These are phyloP conservation scores for Hydrotaea diabolus DNA, from an alignment of 2,888 invertebrate species.

Conservation along the genomic window DNA sequence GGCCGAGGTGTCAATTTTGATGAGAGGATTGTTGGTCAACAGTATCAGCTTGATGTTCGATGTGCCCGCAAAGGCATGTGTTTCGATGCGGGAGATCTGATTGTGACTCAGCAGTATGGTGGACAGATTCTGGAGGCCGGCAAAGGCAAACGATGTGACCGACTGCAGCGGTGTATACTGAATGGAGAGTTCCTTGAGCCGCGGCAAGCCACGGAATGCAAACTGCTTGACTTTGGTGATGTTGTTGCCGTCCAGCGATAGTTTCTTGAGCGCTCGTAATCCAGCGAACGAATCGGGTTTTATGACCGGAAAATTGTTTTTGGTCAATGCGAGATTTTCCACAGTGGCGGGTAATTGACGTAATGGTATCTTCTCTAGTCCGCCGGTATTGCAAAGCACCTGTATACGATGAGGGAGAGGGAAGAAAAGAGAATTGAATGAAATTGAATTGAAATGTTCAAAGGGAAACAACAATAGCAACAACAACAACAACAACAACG, in stretches of 20 bases:
- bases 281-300: constrained; percentile 91
- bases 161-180: constrained; percentile 91
- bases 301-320: constrained; percentile 91
- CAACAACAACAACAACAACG: constrained; percentile 30
- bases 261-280: constrained; percentile 89
- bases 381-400: constrained; percentile 94
- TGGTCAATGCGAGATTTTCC: constrained; percentile 91
- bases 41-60: constrained; percentile 91
- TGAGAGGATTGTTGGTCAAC: constrained; percentile 91
- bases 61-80: constrained; percentile 93
- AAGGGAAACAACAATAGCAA: constrained; percentile 18
- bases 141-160: constrained; percentile 92
- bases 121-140: constrained; percentile 90
- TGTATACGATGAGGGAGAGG: constrained; percentile 80
- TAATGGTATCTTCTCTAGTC: constrained; percentile 89
- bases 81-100: constrained; percentile 86
- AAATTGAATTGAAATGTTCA: not conserved
- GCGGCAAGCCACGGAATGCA: constrained; percentile 91
- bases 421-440: constrained; percentile 27
- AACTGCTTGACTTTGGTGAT: constrained; percentile 91
- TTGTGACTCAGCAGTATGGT: constrained; percentile 87
- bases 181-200: constrained; percentile 90
- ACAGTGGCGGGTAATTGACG: constrained; percentile 88
- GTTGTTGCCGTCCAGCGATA: constrained; percentile 93
- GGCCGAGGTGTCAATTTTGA: constrained; percentile 89